phyloP scores from a whole-genome alignment of 37 sponge, comb jelly and placozoan genomes.

The Ephydatia muelleri region DNA sequence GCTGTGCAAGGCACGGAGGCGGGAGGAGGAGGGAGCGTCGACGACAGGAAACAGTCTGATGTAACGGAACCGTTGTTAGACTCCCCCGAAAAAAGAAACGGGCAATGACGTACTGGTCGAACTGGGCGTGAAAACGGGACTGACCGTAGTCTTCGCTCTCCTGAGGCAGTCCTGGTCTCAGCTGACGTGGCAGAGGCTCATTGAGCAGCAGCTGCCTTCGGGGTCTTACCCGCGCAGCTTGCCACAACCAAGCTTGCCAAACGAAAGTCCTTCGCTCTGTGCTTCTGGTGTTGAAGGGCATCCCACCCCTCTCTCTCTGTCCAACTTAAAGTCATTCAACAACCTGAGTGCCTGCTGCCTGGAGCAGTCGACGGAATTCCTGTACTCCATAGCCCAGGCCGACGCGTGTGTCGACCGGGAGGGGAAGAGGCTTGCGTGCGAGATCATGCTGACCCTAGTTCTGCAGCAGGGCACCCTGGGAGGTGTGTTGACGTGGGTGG shows the following conservation, averaged over 20 bases:
- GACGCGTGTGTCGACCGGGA: conserved; percentile 31
- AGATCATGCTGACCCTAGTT: conserved; percentile 56
- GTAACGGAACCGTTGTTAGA: neutral
- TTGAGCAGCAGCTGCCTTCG: conserved; percentile 7
- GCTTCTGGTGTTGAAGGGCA: conserved; percentile 12
- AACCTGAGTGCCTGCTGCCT: conserved; percentile 32
- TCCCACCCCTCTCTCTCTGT: conserved; percentile 44
- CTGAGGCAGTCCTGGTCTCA: conserved; percentile 84
- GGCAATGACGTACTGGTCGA: conserved; percentile 70
- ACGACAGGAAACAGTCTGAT: neutral
- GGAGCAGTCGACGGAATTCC: conserved; percentile 56
- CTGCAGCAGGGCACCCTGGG: conserved; percentile 63
- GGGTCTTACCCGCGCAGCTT: neutral
- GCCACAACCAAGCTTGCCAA: conserved; percentile 43
- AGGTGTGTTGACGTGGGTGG: conserved; percentile 61
- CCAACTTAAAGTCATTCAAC: conserved; percentile 33
- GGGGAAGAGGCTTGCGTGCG: conserved; percentile 68
- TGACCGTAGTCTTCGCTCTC: conserved; percentile 80
- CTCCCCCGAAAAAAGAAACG: neutral
- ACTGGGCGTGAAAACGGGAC: conserved; percentile 79
- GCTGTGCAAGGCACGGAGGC: conserved; percentile 25
- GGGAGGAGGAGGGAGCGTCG: neutral
- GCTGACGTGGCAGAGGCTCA: conserved; percentile 39
- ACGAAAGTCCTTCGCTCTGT: conserved; percentile 43
- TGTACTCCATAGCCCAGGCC: conserved; percentile 44